Conservation (phyloP, 2,797 vertebrate species). For the Dendrocincla tyrannina region DNA sequence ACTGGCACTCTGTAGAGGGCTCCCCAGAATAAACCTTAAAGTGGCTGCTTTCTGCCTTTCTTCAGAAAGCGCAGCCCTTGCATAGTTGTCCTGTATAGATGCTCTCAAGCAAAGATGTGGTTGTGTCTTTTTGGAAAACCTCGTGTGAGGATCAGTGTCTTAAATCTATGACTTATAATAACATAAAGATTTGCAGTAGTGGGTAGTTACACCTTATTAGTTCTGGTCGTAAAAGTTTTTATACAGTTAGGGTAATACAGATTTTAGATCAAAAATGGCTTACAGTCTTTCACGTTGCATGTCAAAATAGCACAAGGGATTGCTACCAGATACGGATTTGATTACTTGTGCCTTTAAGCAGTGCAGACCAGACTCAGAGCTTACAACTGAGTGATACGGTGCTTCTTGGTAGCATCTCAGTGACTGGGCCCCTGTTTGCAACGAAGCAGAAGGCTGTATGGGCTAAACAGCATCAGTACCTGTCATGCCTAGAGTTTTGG, state of each 20-base stretch:
- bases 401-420: neutral
- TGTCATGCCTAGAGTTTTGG: neutral
- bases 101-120: neutral
- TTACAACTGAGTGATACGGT: accelerated
- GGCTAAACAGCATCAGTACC: neutral
- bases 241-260: accelerated
- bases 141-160: neutral
- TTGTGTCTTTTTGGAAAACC: neutral
- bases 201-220: neutral
- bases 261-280: neutral
- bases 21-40: neutral
- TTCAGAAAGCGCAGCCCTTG: accelerated
- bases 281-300: neutral
- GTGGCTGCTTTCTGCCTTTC: neutral
- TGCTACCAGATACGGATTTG: neutral
- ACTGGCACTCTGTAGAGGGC: neutral
- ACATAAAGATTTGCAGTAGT: neutral
- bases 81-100: neutral
- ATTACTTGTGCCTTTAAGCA: neutral
- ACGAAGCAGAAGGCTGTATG: accelerated
- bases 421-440: neutral
- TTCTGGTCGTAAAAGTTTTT: neutral
- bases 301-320: accelerated
- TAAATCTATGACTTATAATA: neutral
- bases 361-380: neutral